Evolutionary conservation across 2,888 invertebrate species (phyloP), one percentile per base, ranked within the genome.

Genomic region (Tenodera sinensis): DNA sequence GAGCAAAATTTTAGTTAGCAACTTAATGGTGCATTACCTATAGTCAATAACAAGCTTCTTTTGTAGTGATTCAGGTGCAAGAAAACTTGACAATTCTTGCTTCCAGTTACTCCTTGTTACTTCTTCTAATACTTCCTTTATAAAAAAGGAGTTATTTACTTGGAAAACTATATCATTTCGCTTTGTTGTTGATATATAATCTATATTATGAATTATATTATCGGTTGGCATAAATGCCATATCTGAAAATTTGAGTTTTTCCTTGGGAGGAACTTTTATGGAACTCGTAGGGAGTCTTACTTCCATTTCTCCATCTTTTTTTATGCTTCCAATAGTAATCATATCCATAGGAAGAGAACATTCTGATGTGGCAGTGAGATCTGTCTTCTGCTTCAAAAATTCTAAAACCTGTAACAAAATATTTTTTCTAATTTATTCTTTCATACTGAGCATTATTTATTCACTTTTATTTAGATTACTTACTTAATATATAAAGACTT

Each of bases 1-100:
- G 20, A 71, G 3, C 0, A 25, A 71, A 3, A 20, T 14, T 27
- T 15, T 15, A 83, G 83, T 28, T 6, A n/a, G 12, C 4, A 30
- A 42, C 28, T 42, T n/a, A 12, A 27, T 54, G 20, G 1, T n/a
- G 28, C 42, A 30, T 54, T 88, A 90, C 90, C 90, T 90, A 84
- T 71, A 97, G 92, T 97, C 97, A 83, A 97, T 94, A 6, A 97
- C 94, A 87, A 97, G 93, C 91, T 95, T 96, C 91, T 95, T 94
- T 88, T 93, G 93, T 88, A 54, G 8, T 12, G 84, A 34, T 27
- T 87, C 7, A 82, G 87, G 85, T n/a, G 30, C 81, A 47, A 47
- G 7, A 30, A 28, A 42, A 12, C 34, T 91, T 71, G 91, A 8
- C 87, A 85, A n/a, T 81, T n/a, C 30, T 7, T 89, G 89, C 82